Base-by-base conservation (phyloP, 2,888 invertebrate genomes). In the Girardia tigrina region DNA sequence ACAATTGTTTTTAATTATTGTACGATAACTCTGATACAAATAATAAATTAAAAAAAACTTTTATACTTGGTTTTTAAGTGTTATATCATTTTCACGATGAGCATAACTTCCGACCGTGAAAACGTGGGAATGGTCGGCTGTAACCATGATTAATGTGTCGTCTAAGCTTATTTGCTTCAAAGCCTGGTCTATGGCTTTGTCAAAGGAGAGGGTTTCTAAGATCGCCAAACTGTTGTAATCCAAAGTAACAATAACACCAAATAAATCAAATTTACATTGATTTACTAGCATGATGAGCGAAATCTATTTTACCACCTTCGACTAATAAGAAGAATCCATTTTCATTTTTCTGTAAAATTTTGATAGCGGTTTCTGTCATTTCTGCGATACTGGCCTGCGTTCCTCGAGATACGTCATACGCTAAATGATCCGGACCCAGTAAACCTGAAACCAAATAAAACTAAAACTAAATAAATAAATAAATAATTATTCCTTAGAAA, bases 111-210 rank as follows among this genome's bases (percentile, higher is more conserved):
- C 74, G 26, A 76, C 12, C 8, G 76, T 75, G 28, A 76, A 76
- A 20, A 23, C 70, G 26, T 76, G 76, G 8, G 74, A 75, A 73
- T 76, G 76, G 26, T 76, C 76, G 6, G 76, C 76, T n/a, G 76
- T 76, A 8, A 76, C 76, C 26, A 75, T 23, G n/a, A 76, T 14
- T 12, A 76, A 56, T 6, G 76, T 76, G 1, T 76, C 74, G 2
- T 75, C 73, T 20, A 4, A 6, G 36, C 26, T 28, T n/a, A 29
- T 75, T n/a, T 12, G 8, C 26, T 28, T 2, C 4, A 76, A 75
- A 6, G 74, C 42, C n/a, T 75, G n/a, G 16, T 26, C 26, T 6
- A 76, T 29, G 1, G 72, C 76, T 42, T 26, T 16, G 26, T 76
- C 74, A 6, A 76, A 20, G 4, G 76, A 73, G 23, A 76, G n/a